Base-by-base conservation (phyloP, 1,140 invertebrate genomes). In the Drosophila mauritiana region DNA sequence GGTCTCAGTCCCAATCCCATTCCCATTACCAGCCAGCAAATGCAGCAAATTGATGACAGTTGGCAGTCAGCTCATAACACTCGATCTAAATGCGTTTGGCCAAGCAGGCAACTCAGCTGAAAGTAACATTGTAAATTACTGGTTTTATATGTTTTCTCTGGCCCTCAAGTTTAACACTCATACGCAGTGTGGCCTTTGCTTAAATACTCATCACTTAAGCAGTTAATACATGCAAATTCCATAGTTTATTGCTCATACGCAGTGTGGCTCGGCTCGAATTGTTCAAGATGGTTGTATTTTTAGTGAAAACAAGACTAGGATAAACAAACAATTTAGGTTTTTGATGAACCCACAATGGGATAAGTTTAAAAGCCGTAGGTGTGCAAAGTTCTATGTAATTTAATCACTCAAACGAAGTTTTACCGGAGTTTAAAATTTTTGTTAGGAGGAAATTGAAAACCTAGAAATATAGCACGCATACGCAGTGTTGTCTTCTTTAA, bases 41-140 rank as follows among this genome's bases (percentile, higher is more conserved):
- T 88, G 46, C 37, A 73, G 77, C 83, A 82, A 86, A 88, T 88
- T 88, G 83, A 88, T 88, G 83, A 88, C 63, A 88, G 82, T 78
- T 54, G 65, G 25, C 68, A 52, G 61, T 53, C 73, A 56, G 52
- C 22, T 54, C 51, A 42, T 54, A 51, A 52, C 45, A 68, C 64
- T 65, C 20, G n/a, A 25, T 3, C 17, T n/a, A 34, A 63, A 57
- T 59, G 54, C 59, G 13, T 63, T 51, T 63, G 37, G 25, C 59
- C 59, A 59, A 17, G 10, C 42, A 45, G 10, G 3, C n/a, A 57
- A 31, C 31, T 3, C 31, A 15, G 22, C 31, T 39, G 10, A 11
- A 58, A 40, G n/a, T 2, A 34, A 34, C 54, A 58, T 67, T 31
- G 56, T 17, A 17, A 51, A 61, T 31, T 51, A n/a, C 27, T 34